A percentile compares a stretch with the other conserved stretches of the same genome.
phyloP scores from a whole-genome alignment of 2,113 vertebrate species.

The Pseudonaja textilis region DNA sequence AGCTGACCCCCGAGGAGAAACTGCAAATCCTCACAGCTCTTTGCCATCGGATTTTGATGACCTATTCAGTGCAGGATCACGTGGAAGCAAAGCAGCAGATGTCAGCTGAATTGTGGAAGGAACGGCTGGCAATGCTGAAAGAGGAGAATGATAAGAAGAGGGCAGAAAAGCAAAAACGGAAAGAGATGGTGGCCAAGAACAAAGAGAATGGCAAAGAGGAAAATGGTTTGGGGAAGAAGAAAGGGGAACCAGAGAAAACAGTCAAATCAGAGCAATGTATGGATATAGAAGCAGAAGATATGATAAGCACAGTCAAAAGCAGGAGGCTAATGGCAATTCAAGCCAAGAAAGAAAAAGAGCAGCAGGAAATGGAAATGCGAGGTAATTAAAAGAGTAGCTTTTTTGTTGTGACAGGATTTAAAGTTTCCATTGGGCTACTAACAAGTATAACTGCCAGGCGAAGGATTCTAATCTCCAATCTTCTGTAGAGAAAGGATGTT shows the following conservation, averaged over 20 bases:
- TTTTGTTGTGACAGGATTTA: background rate
- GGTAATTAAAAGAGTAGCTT: constrained; percentile 65
- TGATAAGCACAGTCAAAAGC: constrained; percentile 95
- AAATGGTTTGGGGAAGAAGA: constrained; percentile 74
- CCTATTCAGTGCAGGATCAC: constrained; percentile 93
- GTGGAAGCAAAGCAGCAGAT: constrained; percentile 88
- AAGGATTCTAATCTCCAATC: background rate
- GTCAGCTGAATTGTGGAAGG: constrained; percentile 91
- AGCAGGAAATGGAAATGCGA: constrained; percentile 88
- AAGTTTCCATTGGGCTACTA: background rate
- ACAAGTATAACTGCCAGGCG: too few species aligned
- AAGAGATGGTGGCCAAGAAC: constrained; percentile 87
- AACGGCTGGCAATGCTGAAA: constrained; percentile 88
- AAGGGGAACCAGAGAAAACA: constrained; percentile 53
- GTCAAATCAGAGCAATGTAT: constrained; percentile 65
- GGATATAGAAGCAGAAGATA: constrained; percentile 79
- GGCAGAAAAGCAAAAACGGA: constrained; percentile 86
- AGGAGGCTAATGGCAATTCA: constrained; percentile 87
- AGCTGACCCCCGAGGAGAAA: constrained; percentile 89
- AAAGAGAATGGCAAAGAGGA: constrained; percentile 73
- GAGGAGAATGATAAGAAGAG: constrained; percentile 92
- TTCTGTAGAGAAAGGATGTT: background rate
- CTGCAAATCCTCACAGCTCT: constrained; percentile 84
- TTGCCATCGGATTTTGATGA: constrained; percentile 96
- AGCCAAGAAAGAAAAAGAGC: constrained; percentile 92